A percentile compares a stretch with the other conserved stretches of the same genome.
phyloP scores from a whole-genome alignment of 2,888 invertebrate genomes.

The Alloscopus bannaensis region DNA sequence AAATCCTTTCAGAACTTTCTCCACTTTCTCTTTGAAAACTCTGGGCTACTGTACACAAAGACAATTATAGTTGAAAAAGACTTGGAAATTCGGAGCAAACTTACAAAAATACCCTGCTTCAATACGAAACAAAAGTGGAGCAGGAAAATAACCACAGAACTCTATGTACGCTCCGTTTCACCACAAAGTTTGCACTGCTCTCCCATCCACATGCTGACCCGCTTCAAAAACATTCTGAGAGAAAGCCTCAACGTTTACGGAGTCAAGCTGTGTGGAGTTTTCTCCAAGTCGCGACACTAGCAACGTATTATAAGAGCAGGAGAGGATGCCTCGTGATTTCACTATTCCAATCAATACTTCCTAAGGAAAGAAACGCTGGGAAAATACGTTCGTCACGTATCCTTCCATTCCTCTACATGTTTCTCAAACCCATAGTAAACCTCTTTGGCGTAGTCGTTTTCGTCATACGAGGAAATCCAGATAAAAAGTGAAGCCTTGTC shows the following conservation, averaged over 20 bases:
- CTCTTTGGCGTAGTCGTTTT: background rate
- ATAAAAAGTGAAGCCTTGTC: background rate
- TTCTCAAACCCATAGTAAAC: background rate
- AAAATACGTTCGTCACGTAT: background rate
- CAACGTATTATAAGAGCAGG: background rate
- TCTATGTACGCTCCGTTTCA: background rate
- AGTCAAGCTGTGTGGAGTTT: background rate
- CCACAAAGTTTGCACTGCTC: no score
- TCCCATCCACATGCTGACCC: no score
- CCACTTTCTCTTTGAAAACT: no score
- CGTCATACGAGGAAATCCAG: background rate
- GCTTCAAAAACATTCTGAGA: slow-evolving; percentile 38
- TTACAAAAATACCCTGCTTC: no score
- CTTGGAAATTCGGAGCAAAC: no score
- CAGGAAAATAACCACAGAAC: background rate
- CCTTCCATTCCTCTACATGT: background rate
- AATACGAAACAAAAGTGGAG: background rate
- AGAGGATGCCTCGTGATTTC: slow-evolving; percentile 45
- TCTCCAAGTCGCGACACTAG: background rate
- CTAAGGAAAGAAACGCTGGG: background rate
- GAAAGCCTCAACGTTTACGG: slow-evolving; percentile 1
- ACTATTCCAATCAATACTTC: slow-evolving; percentile 52
- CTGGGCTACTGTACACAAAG: no score
- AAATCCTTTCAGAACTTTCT: no score
- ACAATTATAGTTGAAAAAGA: no score